These are phyloP conservation scores for Hemicordylus capensis DNA, from an alignment of 2,113 vertebrate species.

Conservation along the genomic window DNA sequence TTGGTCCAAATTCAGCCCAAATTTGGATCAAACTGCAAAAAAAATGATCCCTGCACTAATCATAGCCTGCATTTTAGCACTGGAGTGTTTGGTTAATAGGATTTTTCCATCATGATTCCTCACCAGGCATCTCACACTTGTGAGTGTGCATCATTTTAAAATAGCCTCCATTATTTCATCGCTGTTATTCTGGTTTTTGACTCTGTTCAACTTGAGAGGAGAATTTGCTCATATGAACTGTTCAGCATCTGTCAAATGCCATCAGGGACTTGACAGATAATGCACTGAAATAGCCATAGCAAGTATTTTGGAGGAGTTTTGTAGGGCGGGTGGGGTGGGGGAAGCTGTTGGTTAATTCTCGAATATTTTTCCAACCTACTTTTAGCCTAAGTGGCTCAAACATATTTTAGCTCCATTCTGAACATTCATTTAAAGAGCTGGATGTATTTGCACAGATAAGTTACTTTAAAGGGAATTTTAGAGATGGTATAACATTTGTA, in stretches of 20 bases:
- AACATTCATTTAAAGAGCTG: not conserved
- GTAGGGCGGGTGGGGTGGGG: not conserved
- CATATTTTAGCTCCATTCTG: not conserved
- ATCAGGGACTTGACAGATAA: not conserved
- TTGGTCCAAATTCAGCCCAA: too few relatives aligned
- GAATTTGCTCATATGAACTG: not conserved
- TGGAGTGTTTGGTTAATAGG: not conserved
- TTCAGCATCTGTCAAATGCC: conserved; percentile 6
- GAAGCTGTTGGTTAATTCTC: not conserved
- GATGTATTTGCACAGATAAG: not conserved
- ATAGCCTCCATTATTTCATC: not conserved
- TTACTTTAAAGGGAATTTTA: conserved; percentile 16
- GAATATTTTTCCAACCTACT: not conserved
- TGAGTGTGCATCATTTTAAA: accelerated
- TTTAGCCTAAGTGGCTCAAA: not conserved
- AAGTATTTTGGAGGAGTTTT: not conserved
- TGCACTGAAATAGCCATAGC: not conserved
- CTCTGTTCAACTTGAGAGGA: not conserved
- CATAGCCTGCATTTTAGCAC: too few relatives aligned
- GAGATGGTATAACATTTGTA: not conserved
- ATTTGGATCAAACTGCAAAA: too few relatives aligned
- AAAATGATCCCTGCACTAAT: too few relatives aligned
- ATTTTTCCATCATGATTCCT: not conserved
- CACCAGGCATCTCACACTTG: not conserved
- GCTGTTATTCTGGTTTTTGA: not conserved